Evolutionary conservation across 2,888 invertebrate genomes (phyloP), one percentile per base, ranked within the genome.

Genomic region (Balanococcus diminutus): DNA sequence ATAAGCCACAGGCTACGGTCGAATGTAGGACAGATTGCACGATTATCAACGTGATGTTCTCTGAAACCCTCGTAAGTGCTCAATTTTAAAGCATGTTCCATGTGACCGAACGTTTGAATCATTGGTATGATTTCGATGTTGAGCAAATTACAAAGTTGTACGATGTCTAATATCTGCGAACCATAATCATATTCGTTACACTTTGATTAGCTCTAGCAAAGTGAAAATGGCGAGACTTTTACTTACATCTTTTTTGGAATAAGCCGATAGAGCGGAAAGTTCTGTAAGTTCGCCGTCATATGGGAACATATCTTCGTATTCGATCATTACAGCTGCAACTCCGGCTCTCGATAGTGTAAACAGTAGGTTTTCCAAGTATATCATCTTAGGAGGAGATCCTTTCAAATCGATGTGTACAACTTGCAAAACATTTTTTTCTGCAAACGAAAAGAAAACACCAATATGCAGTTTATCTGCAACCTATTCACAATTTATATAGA

Each of bases 11-110:
- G 2, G 1, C 9, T 9, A 42, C 42, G 42, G 2, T 5, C 9
- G 1, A 9, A 9, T 11, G 5, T 9, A 2, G 42, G 42, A 42
- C 42, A 42, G 11, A 42, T 42, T 5, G 42, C 5, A 42, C 42
- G 5, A 5, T 1, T 9, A 42, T 42, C 42, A 2, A 9, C 11
- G 1, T 6, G 5, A 42, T 42, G 1, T 42, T 42, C 42, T 42
- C 42, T 5, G 9, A 42, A 11, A 88, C 92, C 91, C 25, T 91
- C 89, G 88, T 93, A 95, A 82, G 92, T 91, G 19, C 91, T 89
- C 83, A 93, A 91, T 89, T 95, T 95, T 51, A 95, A 90, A 0
- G 93, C 93, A 89, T 93, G 94, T 89, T 95, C 95, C 88, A 95
- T 90, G 89, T 95, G 95, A 0, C 95, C 95, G 89, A 95, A 92